Evolutionary conservation across 2,888 invertebrate genomes (phyloP).

Genomic region (Nomada goodeniana): DNA sequence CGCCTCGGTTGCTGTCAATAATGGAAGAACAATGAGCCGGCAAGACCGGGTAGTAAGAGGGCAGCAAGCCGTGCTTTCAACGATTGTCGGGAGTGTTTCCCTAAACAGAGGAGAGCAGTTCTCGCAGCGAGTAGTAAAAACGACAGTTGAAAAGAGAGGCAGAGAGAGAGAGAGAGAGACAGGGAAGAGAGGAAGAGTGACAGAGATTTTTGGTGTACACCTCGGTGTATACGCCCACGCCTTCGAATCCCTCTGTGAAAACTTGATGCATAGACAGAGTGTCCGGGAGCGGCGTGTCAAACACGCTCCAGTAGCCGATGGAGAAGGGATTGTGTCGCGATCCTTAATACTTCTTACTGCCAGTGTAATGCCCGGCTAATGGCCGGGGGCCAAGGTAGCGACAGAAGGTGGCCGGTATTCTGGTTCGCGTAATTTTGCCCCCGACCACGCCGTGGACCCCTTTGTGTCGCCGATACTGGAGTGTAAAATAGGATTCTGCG

Average conservation of each 20-base stretch:
- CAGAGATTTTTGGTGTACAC: slow-evolving; percentile 18
- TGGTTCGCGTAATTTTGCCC: slow-evolving; percentile 69
- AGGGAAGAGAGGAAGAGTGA: background rate
- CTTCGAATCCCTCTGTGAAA: slow-evolving; percentile 36
- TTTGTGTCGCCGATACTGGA: slow-evolving; percentile 72
- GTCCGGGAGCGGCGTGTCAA: slow-evolving; percentile 29
- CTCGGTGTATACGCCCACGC: slow-evolving; percentile 28
- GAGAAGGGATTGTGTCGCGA: slow-evolving; percentile 76
- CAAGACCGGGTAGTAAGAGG: slow-evolving; percentile 59
- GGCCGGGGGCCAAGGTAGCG: slow-evolving; percentile 64
- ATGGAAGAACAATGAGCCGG: slow-evolving; percentile 80
- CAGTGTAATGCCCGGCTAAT: slow-evolving; percentile 74
- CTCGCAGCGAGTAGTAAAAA: background rate
- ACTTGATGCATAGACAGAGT: background rate
- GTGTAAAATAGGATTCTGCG: slow-evolving; percentile 78
- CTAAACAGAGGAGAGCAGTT: slow-evolving; percentile 63
- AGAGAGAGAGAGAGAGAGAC: too few relatives aligned
- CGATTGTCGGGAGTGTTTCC: slow-evolving; percentile 68
- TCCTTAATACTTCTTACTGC: slow-evolving; percentile 79
- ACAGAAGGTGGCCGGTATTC: slow-evolving; percentile 59
- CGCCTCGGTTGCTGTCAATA: slow-evolving; percentile 78
- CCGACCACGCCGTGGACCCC: slow-evolving; percentile 41
- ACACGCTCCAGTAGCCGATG: slow-evolving; percentile 75
- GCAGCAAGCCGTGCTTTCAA: slow-evolving; percentile 53
- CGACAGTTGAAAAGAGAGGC: background rate